Base-by-base conservation (phyloP, 2,888 invertebrate genomes). In the Poecilobothrus nobilitatus region DNA sequence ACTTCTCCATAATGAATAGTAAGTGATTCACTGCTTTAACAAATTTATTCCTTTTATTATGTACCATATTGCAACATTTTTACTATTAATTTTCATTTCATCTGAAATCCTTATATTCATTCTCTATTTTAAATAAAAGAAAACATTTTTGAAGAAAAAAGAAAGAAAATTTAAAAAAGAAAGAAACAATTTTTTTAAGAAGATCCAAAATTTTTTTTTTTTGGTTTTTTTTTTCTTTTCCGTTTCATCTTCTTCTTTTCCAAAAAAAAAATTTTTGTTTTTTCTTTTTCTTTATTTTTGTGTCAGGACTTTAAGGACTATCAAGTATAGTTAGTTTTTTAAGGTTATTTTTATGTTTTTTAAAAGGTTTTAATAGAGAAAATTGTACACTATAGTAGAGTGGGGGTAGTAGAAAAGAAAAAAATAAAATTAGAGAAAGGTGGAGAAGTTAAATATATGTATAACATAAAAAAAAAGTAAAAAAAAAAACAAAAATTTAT, bases 251-350 rank as follows among this genome's bases (percentile, higher is more conserved):
- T 44, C 12, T 44, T 44, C 12, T 3, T 44, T 44, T 44, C n/a
- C n/a, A n/a, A n/a, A n/a, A n/a, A n/a, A n/a, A 10, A 44, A 10
- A 10, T 44, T 44, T 44, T 44, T 44, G 44, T 10, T 44, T 9
- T 10, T 44, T 44, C 12, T 44, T 7, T 44, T 44, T 44, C 12
- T 6, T 44, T 44, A 15, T 44, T 10, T 44, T 6, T 44, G 12
- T 44, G 6, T 12, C 44, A 44, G 44, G 44, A 44, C 44, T 44
- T 44, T 44, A 44, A 44, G 44, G 44, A 44, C 44, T 44, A 44
- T 44, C 44, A 44, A 44, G 44, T 44, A 44, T 44, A 44, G 44
- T 44, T 44, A 44, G 44, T 44, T 44, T 44, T 44, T 44, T 44
- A 44, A 44, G 44, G 44, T 44, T 44, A 44, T 44, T 44, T 44